Evolutionary conservation across 2,888 invertebrate species (phyloP), one percentile per base, ranked within the genome.

Genomic region (Eubasilissa splendida): DNA sequence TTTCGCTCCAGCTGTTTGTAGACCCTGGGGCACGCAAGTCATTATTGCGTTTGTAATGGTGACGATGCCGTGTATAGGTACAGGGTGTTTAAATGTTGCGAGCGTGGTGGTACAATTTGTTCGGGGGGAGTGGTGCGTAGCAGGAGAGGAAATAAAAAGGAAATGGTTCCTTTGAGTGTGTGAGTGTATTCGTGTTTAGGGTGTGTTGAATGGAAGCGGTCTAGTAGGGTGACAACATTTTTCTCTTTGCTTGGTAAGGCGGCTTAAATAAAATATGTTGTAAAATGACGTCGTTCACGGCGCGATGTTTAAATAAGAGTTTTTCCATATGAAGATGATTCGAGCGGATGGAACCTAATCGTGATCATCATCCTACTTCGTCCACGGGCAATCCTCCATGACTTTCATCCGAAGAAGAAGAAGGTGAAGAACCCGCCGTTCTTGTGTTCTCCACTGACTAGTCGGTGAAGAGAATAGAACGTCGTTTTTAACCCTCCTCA

Each of bases 71-170:
- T 68, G 68, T 68, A 68, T 7, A 14, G 7, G n/a, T 14, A 50
- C 14, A 33, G 68, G 14, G 14, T 52, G 2, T 9, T 50, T 42
- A 14, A n/a, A 14, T 50, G 11, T 10, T 74, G 53, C 14, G 76
- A 0, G 12, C 63, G 76, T 53, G 42, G 42, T n/a, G 53, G 33
- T 53, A 14, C 65, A 65, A 76, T 76, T 65, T 65, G 76, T 76
- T 53, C 10, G 22, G 76, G 63, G 76, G 76, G 65, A 59, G 76
- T 76, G 76, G 76, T 76, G 74, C 33, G 56, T 31, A 50, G 58
- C 74, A 50, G n/a, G 60, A 76, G 54, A 76, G 66, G 76, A 76
- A 76, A 76, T 76, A 76, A 76, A 76, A 76, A 76, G 76, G 76
- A 76, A 76, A 76, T 76, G 65, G 76, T 31, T 54, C 22, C 54